A percentile compares a stretch with the other conserved stretches of the same genome.
Conservation (phyloP, 2,888 invertebrate species). For the Allolobophora icterica region DNA sequence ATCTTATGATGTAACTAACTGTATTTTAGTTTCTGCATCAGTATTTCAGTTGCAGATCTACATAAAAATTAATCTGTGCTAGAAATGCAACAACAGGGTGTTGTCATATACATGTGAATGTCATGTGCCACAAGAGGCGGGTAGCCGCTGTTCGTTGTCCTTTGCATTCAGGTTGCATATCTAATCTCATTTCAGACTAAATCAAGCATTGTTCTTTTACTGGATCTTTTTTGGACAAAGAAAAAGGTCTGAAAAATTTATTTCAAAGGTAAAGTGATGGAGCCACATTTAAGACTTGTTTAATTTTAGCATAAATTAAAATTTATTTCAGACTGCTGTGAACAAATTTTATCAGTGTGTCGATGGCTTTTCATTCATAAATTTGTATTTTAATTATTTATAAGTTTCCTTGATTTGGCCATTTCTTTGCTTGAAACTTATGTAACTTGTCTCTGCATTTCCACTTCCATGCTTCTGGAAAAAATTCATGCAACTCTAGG, state of each 20-base stretch:
- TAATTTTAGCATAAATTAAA: background rate
- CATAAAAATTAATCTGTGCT: background rate
- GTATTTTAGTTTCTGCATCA: background rate
- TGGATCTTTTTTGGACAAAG: background rate
- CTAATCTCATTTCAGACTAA: background rate
- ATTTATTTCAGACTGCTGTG: background rate
- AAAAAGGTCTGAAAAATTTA: background rate
- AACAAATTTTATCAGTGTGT: background rate
- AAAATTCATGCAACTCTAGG: background rate
- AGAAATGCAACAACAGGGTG: no score
- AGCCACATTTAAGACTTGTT: background rate
- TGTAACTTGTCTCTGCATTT: background rate
- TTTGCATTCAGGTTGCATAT: background rate
- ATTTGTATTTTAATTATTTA: background rate
- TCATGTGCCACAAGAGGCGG: background rate
- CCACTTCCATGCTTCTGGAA: background rate
- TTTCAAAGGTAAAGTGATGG: no score
- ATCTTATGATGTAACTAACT: no score
- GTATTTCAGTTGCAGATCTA: background rate
- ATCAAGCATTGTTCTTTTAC: background rate
- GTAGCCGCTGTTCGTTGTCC: background rate
- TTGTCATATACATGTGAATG: no score
- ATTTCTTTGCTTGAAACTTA: background rate
- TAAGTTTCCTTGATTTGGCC: background rate
- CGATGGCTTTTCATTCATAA: background rate